Evolutionary conservation across 1,140 invertebrate species (phyloP).

Genomic region (Bombus balteatus): DNA sequence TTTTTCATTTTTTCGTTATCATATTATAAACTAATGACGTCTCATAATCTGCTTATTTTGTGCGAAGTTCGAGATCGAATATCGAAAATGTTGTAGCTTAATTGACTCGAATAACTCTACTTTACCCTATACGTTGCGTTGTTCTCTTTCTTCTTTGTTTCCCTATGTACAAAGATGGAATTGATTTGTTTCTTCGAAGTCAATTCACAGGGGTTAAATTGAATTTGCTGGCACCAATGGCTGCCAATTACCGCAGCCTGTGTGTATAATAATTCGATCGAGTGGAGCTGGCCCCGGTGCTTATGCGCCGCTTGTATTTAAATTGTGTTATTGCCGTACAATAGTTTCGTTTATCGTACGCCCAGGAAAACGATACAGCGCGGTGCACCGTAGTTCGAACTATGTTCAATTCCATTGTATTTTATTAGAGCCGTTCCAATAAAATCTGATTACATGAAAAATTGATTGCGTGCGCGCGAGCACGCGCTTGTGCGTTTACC

Average conservation of each 20-base stretch:
- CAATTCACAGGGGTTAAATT: slow-evolving; percentile 28
- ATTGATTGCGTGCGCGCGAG: neutral
- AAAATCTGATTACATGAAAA: slow-evolving; percentile 18
- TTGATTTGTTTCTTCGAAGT: slow-evolving; percentile 25
- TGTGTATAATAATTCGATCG: slow-evolving; percentile 28
- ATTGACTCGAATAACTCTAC: neutral
- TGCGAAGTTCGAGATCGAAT: neutral
- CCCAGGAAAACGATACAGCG: neutral
- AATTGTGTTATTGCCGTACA: slow-evolving; percentile 28
- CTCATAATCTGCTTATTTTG: no score
- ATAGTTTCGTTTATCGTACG: slow-evolving; percentile 32
- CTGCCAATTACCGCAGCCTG: slow-evolving; percentile 29
- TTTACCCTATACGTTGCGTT: neutral
- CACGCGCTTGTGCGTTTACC: neutral
- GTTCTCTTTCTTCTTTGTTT: neutral
- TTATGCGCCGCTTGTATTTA: slow-evolving; percentile 33
- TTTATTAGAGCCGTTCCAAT: slow-evolving; percentile 35
- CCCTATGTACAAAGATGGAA: neutral
- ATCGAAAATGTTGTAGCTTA: neutral
- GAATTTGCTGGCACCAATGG: slow-evolving; percentile 26
- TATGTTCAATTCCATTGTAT: slow-evolving; percentile 16
- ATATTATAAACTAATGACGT: no score
- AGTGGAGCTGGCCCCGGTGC: neutral
- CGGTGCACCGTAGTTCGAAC: neutral
- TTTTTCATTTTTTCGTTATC: no score